These are phyloP conservation scores for Drosophila micromelanica DNA, from an alignment of 1,140 invertebrate genomes.

Conservation along the genomic window DNA sequence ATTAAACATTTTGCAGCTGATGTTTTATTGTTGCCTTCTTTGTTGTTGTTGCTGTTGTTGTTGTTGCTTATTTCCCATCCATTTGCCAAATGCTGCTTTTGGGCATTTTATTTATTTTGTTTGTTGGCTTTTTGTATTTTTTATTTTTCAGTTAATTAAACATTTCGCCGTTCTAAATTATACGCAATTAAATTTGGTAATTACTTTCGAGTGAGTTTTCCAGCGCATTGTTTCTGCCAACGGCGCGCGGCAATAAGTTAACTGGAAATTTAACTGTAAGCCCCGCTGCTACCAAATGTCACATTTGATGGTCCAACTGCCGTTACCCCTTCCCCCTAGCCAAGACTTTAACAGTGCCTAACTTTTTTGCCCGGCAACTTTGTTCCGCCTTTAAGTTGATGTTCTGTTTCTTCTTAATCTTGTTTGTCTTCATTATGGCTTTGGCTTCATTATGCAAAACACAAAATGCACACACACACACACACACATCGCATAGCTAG, in stretches of 20 bases:
- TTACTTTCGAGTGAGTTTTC: slow-evolving; percentile 74
- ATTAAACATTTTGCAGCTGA: slow-evolving; percentile 68
- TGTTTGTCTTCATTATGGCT: too few species aligned
- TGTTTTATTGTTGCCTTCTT: slow-evolving; percentile 26
- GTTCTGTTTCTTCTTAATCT: slow-evolving; percentile 47
- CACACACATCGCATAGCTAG: slow-evolving; percentile 6
- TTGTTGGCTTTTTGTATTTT: slow-evolving; percentile 39
- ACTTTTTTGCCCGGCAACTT: slow-evolving; percentile 44
- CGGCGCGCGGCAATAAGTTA: slow-evolving; percentile 68
- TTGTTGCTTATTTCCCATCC: slow-evolving; percentile 20
- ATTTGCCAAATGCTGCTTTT: neutral
- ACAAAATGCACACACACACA: slow-evolving; percentile 7
- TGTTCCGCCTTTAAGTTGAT: slow-evolving; percentile 53
- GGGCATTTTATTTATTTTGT: slow-evolving; percentile 35
- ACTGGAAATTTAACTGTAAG: slow-evolving; percentile 77
- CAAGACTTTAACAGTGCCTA: slow-evolving; percentile 14
- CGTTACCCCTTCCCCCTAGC: too few species aligned
- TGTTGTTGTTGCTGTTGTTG: slow-evolving; percentile 38
- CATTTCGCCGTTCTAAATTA: slow-evolving; percentile 79
- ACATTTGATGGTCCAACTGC: slow-evolving; percentile 55
- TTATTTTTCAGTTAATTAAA: slow-evolving; percentile 82
- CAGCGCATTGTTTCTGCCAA: slow-evolving; percentile 20
- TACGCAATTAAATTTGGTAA: slow-evolving; percentile 79
- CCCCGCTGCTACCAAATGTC: slow-evolving; percentile 70
- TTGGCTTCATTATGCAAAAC: slow-evolving; percentile 70